phyloP scores from a whole-genome alignment of 2,797 vertebrate genomes.

The Hylomyscus alleni region DNA sequence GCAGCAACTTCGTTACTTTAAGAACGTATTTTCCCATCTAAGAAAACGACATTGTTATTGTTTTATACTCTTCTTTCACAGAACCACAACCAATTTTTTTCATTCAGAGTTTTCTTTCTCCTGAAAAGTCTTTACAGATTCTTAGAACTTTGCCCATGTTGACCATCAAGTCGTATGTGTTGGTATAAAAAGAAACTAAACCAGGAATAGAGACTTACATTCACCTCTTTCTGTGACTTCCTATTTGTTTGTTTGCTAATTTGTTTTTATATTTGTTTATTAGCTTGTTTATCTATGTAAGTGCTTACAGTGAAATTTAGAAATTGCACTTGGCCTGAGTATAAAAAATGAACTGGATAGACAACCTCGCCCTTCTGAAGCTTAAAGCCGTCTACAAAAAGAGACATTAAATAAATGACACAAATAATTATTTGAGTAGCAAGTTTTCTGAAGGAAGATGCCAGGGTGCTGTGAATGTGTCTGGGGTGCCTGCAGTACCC shows the following conservation, averaged over 20 bases:
- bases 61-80: slow-evolving; percentile 48
- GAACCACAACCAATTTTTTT: slow-evolving; percentile 1
- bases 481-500: background rate
- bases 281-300: background rate
- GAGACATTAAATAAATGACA: slow-evolving; percentile 11
- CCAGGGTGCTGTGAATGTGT: background rate
- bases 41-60: slow-evolving; percentile 32
- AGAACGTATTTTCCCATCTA: slow-evolving; percentile 39
- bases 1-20: slow-evolving; percentile 33
- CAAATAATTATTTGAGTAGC: background rate
- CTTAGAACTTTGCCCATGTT: background rate
- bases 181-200: background rate
- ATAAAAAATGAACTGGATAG: background rate
- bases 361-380: background rate
- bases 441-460: background rate
- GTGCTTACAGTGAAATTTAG: background rate
- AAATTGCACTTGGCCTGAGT: background rate
- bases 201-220: background rate
- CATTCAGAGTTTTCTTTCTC: background rate
- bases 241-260: background rate
- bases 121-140: slow-evolving; percentile 59
- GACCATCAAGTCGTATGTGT: background rate
- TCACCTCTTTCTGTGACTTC: background rate
- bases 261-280: background rate
- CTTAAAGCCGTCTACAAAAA: background rate